A percentile compares a stretch with the other conserved stretches of the same genome.
phyloP scores from a whole-genome alignment of 1,140 invertebrate genomes.

The Pogonomyrmex barbatus region DNA sequence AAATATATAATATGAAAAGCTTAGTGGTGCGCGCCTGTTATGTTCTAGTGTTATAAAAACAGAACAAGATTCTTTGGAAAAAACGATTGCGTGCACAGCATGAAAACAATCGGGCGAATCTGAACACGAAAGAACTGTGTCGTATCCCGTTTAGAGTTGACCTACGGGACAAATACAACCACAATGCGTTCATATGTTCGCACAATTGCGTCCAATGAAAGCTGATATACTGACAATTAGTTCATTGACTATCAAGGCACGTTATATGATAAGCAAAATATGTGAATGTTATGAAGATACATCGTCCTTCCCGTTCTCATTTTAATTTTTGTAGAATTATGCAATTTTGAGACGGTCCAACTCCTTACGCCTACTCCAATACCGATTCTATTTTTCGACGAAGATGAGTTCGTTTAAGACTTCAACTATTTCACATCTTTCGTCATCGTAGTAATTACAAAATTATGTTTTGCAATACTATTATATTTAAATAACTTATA shows the following conservation, averaged over 20 bases:
- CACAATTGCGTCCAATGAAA: slow-evolving; percentile 82
- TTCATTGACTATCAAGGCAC: slow-evolving; percentile 80
- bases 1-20: too few species aligned
- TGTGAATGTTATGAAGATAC: background rate
- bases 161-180: slow-evolving; percentile 75
- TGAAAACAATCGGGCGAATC: slow-evolving; percentile 65
- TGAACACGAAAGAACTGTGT: slow-evolving; percentile 74
- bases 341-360: slow-evolving; percentile 64
- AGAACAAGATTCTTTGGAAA: background rate
- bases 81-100: background rate
- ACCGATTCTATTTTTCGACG: slow-evolving; percentile 57
- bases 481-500: background rate
- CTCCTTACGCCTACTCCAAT: slow-evolving; percentile 38
- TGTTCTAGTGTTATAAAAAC: too few species aligned
- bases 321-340: slow-evolving; percentile 69
- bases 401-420: slow-evolving; percentile 57
- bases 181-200: slow-evolving; percentile 77
- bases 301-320: slow-evolving; percentile 38
- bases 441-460: background rate
- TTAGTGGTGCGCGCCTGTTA: too few species aligned
- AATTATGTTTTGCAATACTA: background rate
- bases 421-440: background rate
- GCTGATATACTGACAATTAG: slow-evolving; percentile 82
- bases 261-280: slow-evolving; percentile 37
- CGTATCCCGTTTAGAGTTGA: slow-evolving; percentile 80